Percentiles rank a stretch among this genome's conserved stretches.
phyloP scores from a whole-genome alignment of 2,113 vertebrate species.

The Cyanoramphus novaezelandiae region DNA sequence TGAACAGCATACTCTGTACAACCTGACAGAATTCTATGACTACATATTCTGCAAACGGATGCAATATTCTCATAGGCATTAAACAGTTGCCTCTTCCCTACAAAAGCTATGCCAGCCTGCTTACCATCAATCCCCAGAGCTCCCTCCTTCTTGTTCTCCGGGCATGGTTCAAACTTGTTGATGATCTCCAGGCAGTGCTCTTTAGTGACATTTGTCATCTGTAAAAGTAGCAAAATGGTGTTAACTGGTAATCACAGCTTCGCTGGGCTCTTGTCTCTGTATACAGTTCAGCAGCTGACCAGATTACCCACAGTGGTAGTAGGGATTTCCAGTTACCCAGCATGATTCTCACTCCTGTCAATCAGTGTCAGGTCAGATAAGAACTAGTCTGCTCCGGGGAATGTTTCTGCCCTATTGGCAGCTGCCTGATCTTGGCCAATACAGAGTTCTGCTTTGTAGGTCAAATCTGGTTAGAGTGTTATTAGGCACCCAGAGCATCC shows the following conservation, averaged over 20 bases:
- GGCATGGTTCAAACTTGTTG: constrained; percentile 92
- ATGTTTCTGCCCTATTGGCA: constrained; percentile 39
- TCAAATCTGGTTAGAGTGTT: constrained; percentile 21
- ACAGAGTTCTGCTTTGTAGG: constrained; percentile 33
- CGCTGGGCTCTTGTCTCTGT: background rate
- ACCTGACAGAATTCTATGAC: background rate
- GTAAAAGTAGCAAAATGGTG: background rate
- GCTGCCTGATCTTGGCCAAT: background rate
- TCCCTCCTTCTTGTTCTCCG: constrained; percentile 86
- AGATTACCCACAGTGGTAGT: background rate
- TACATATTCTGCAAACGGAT: background rate
- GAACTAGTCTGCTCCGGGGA: background rate
- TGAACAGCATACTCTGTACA: background rate
- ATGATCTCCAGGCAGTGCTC: constrained; percentile 90
- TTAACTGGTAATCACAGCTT: background rate
- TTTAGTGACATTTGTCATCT: constrained; percentile 89
- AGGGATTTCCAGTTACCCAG: constrained; percentile 40
- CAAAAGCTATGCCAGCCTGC: background rate
- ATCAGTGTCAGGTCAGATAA: constrained; percentile 64
- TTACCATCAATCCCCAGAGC: constrained; percentile 94
- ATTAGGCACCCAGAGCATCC: background rate
- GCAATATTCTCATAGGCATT: background rate
- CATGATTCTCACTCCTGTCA: constrained; percentile 64
- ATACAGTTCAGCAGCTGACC: background rate
- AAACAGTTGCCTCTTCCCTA: background rate